Base-by-base conservation (phyloP, 2,888 invertebrate species). In the Sepiola atlantica region DNA sequence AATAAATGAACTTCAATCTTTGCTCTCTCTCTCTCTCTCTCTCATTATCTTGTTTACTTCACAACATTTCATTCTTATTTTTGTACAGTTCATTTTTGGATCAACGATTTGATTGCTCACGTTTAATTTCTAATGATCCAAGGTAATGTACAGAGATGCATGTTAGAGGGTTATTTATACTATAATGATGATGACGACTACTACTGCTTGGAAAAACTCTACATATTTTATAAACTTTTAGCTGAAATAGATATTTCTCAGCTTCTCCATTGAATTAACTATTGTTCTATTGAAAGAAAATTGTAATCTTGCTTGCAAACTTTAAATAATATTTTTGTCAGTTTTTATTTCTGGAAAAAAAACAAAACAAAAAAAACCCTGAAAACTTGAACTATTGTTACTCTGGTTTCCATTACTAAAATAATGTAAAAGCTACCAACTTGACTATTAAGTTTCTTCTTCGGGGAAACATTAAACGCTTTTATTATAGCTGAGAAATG, bases 111-210 rank as follows among this genome's bases (percentile, higher is more conserved):
- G n/a, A 54, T 90, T 94, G 90, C 92, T 92, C 45, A 92, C 92
- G 92, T 45, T 45, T 92, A 92, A 45, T 92, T 92, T 92, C 45
- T 92, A 92, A 92, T 92, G 92, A 92, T 92, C 92, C 10, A 35
- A 92, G 92, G 92, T 92, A 92, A 92, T 45, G 92, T 92, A 92
- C 92, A 45, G n/a, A 14, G 28, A 92, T 92, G 92, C 92, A 92
- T 92, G 92, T 92, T 92, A 45, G 24, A 92, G 92, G 92, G 92
- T 77, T 77, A 77, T 77, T 77, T 77, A 77, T 32, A 61, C 28
- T 61, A 61, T 28, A 24, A 77, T n/a, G 10, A 77, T n/a, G n/a
- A 77, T n/a, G 16, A 77, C 21, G 6, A 57, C n/a, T 77, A n/a
- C n/a, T 77, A n/a, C n/a, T 77, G 77, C 77, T 77, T 77, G 77